These are phyloP conservation scores for Chloroceryle amazona DNA, from an alignment of 2,797 vertebrate genomes.

Conservation along the genomic window DNA sequence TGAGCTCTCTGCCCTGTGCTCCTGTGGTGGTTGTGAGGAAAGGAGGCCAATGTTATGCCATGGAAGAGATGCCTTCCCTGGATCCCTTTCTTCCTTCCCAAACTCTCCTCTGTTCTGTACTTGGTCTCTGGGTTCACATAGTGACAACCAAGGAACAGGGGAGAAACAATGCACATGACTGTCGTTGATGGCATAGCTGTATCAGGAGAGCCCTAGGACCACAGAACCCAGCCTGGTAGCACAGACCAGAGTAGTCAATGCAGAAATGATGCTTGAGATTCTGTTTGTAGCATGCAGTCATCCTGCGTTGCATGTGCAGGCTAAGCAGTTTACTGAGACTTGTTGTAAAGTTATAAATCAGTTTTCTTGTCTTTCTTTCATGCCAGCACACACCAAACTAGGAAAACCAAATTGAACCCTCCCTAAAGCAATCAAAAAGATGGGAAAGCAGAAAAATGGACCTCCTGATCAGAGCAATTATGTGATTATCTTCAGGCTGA, in stretches of 20 bases:
- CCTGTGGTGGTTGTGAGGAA: neutral
- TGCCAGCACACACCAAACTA: neutral
- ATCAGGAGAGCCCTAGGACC: neutral
- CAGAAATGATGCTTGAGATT: neutral
- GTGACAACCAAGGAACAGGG: neutral
- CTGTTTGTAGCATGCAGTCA: neutral
- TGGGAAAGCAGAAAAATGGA: neutral
- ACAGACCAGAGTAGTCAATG: neutral
- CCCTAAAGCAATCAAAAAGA: neutral
- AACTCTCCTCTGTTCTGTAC: neutral
- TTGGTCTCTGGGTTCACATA: neutral
- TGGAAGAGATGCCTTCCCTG: neutral
- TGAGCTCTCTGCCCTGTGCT: neutral
- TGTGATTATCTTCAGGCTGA: neutral
- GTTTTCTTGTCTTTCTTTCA: neutral
- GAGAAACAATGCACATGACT: neutral
- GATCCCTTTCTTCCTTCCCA: neutral
- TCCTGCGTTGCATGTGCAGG: fast-evolving
- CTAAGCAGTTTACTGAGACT: neutral
- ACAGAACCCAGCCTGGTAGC: neutral
- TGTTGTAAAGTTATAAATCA: neutral
- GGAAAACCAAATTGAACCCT: neutral
- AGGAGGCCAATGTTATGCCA: neutral
- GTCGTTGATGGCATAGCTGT: neutral
- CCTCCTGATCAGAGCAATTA: neutral